These are phyloP conservation scores for Zonotrichia leucophrys DNA, from an alignment of 2,113 vertebrate species.

Conservation along the genomic window DNA sequence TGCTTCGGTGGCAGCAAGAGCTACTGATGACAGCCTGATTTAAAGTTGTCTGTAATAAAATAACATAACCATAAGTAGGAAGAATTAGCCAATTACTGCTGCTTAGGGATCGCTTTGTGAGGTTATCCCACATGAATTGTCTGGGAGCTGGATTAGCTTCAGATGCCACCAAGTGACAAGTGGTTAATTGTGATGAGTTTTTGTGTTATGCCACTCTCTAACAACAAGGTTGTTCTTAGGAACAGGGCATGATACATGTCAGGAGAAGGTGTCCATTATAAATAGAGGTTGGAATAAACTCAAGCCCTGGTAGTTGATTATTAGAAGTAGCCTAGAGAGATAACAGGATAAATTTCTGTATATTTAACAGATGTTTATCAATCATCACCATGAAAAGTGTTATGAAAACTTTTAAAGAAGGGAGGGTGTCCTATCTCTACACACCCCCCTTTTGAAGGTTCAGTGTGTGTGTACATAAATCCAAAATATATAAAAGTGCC, in stretches of 20 bases:
- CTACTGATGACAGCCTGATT: constrained; percentile 36
- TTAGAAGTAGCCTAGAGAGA: background rate
- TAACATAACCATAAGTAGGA: constrained; percentile 23
- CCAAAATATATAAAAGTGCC: constrained; percentile 52
- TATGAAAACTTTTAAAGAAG: constrained; percentile 52
- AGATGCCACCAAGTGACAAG: constrained; percentile 25
- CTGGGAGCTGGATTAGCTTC: background rate
- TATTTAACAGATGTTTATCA: constrained; percentile 51
- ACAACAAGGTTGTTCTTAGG: background rate
- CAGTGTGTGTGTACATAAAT: background rate
- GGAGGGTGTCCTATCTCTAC: background rate
- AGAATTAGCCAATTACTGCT: constrained; percentile 35
- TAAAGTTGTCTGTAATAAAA: constrained; percentile 48
- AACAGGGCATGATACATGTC: background rate
- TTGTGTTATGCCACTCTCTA: background rate
- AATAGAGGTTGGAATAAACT: constrained; percentile 18
- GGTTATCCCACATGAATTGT: constrained; percentile 1
- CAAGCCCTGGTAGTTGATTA: background rate
- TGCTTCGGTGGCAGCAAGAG: background rate
- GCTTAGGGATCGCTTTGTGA: constrained; percentile 39
- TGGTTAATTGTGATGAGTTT: constrained; percentile 19
- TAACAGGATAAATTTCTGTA: background rate
- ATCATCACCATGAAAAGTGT: background rate
- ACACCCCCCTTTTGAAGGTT: background rate
- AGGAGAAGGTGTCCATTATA: background rate